phyloP scores from a whole-genome alignment of 2,888 invertebrate genomes.

The Chalcosyrphus nemorum region DNA sequence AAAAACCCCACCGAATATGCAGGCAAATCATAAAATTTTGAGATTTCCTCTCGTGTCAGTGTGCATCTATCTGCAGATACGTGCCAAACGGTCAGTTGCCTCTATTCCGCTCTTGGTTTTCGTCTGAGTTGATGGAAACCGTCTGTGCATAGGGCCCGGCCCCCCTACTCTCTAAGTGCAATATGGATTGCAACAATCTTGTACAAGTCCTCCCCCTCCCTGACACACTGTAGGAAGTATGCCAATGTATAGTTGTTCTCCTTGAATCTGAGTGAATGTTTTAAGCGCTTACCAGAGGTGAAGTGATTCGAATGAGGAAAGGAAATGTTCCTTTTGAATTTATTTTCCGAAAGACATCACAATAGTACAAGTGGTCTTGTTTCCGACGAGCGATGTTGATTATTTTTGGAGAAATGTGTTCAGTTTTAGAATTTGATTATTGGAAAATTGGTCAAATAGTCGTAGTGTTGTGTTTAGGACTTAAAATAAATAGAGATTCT shows the following conservation, averaged over 20 bases:
- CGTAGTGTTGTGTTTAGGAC: neutral
- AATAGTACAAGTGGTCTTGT: neutral
- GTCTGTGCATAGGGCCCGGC: constrained; percentile 14
- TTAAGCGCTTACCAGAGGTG: neutral
- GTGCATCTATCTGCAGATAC: constrained; percentile 16
- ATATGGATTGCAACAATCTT: constrained; percentile 27
- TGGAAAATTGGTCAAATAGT: neutral
- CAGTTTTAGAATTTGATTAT: neutral
- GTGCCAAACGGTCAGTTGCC: neutral
- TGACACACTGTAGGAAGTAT: neutral
- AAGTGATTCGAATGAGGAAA: neutral
- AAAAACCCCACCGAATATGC: neutral
- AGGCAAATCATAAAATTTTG: constrained; percentile 19
- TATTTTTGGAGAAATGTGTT: neutral
- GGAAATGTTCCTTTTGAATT: neutral
- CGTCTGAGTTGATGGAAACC: neutral
- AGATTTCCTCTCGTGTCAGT: constrained; percentile 24
- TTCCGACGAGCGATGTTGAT: neutral
- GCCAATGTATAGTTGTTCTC: neutral
- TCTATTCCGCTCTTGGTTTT: neutral
- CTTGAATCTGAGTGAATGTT: neutral
- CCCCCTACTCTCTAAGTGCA: constrained; percentile 16
- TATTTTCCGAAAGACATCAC: neutral
- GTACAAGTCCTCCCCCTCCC: neutral
- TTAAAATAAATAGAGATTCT: no score